Conservation (phyloP, 64 coral and sea anemone species). For the Acropora tenuis region DNA sequence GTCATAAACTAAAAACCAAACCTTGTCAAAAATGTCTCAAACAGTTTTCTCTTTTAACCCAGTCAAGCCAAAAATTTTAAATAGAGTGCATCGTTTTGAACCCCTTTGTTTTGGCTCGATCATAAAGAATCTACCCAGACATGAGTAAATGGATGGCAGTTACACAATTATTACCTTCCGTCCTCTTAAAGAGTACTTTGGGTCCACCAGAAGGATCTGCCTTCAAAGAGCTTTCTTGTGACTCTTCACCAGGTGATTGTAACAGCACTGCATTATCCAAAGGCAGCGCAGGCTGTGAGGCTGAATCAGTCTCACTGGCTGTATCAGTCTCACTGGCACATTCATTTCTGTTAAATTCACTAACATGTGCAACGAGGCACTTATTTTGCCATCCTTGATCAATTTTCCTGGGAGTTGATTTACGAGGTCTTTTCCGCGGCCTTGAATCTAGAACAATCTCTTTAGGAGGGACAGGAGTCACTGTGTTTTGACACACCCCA, state of each 20-base stretch:
- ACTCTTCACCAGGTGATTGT: neutral
- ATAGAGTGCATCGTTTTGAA: too few relatives aligned
- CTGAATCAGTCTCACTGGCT: neutral
- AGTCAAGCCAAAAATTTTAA: too few relatives aligned
- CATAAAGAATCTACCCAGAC: too few relatives aligned
- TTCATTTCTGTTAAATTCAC: neutral
- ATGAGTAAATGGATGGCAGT: neutral
- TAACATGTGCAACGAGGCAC: too few relatives aligned
- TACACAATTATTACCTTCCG: slow-evolving; percentile 10
- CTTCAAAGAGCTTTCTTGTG: neutral
- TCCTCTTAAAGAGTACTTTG: slow-evolving; percentile 18
- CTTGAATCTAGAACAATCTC: neutral
- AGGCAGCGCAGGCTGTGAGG: neutral
- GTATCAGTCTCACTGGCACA: neutral
- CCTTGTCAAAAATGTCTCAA: too few relatives aligned
- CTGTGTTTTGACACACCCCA: neutral
- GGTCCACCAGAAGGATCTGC: neutral
- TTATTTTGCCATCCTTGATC: neutral
- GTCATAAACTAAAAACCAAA: too few relatives aligned
- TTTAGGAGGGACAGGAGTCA: neutral
- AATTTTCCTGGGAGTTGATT: slow-evolving; percentile 30
- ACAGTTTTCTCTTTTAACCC: too few relatives aligned
- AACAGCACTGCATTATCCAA: neutral
- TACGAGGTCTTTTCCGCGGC: slow-evolving; percentile 31
- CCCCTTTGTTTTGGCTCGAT: too few relatives aligned